Base-by-base conservation (phyloP, 1,140 invertebrate genomes). In the Cydia amplana region DNA sequence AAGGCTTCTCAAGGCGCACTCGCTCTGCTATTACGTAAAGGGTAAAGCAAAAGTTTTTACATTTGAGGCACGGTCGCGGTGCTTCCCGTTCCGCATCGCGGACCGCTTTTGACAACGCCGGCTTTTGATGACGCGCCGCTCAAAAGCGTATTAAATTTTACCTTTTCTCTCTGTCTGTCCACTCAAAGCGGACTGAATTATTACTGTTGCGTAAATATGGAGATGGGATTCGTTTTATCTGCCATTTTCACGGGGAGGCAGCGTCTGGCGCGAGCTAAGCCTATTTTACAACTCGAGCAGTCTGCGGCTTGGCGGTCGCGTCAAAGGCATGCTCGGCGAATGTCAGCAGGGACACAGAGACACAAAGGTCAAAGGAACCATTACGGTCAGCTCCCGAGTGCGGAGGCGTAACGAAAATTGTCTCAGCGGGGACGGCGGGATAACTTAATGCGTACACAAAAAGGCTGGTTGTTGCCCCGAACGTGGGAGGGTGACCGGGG, bases 21-120 rank as follows among this genome's bases (percentile, higher is more conserved):
- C 81, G 77, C 81, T 85, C 81, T 84, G 80, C 83, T 83, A 87
- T 89, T 89, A 88, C 85, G 78, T 87, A 87, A 89, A 90, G 87
- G 87, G 87, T 88, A 81, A 83, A 86, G 88, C 84, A 87, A 87
- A 92, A 91, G 85, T 93, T 93, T 92, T 89, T 90, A 86, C 85
- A 89, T 91, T 87, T 85, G 84, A 87, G 82, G 79, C 84, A 87
- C 82, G 80, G 82, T 74, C 82, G 82, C 81, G 76, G 82, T 75
- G 84, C 83, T 88, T 87, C 85, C 79, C 84, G 86, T 86, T 86
- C 82, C 88, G 87, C 87, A 83, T 83, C 79, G 85, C 79, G 80
- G 84, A 84, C 86, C 80, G 86, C 88, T 91, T 91, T 92, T 87
- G 85, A 90, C 84, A 88, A 87, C 83, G 78, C 82, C 88, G 85